Evolutionary conservation across 2,113 vertebrate genomes (phyloP).

Genomic region (Chaetodon auriga): DNA sequence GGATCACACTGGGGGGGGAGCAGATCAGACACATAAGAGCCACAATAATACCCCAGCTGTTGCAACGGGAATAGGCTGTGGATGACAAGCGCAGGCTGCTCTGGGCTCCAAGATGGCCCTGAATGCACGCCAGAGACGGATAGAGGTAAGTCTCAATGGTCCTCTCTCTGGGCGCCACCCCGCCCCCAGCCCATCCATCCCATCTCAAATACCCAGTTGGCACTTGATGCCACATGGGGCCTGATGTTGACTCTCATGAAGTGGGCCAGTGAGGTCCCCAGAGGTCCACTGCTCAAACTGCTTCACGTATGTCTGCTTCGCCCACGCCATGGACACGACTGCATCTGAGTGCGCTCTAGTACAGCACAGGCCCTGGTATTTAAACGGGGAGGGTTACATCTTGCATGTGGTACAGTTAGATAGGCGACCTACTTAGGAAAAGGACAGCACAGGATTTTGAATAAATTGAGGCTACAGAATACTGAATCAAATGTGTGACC

Average conservation of each 20-base stretch:
- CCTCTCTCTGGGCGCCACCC: conserved; percentile 18
- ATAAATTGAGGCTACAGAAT: conserved; percentile 62
- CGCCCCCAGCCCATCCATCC: conserved; percentile 21
- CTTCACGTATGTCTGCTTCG: conserved; percentile 19
- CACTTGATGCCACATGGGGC: conserved; percentile 62
- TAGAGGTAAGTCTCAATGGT: conserved; percentile 36
- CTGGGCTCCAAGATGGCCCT: conserved; percentile 25
- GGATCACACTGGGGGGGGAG: conserved; percentile 24
- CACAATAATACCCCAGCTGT: conserved; percentile 76
- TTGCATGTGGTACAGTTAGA: conserved; percentile 41
- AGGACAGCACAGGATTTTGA: conserved; percentile 47
- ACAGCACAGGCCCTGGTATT: conserved; percentile 41
- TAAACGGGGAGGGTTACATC: conserved; percentile 38
- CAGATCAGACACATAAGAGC: conserved; percentile 56
- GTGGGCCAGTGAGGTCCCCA: conserved; percentile 61
- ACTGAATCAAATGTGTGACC: conserved; percentile 70
- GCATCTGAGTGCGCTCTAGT: conserved; percentile 34
- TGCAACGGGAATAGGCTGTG: conserved; percentile 61
- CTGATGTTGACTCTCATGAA: conserved; percentile 61
- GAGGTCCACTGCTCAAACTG: conserved; percentile 31
- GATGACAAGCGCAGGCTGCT: conserved; percentile 62
- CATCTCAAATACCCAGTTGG: conserved; percentile 60
- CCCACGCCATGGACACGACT: conserved; percentile 31
- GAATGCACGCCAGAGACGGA: conserved; percentile 32
- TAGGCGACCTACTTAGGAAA: conserved; percentile 70